Base-by-base conservation (phyloP, 2,113 vertebrate species). In the Pogona vitticeps region DNA sequence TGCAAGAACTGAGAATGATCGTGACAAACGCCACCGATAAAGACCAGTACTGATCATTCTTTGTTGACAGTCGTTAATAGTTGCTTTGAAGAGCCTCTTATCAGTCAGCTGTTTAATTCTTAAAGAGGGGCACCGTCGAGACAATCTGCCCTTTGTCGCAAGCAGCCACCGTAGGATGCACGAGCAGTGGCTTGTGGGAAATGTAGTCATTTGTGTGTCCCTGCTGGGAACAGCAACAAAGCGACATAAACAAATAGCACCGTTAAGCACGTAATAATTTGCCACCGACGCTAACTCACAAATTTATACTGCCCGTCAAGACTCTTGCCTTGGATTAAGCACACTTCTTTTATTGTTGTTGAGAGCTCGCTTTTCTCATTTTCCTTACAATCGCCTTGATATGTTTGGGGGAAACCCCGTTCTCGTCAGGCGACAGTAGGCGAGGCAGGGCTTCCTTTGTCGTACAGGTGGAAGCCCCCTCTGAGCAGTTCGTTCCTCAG, bases 181-280 rank as follows among this genome's bases (percentile, higher is more conserved):
- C 8, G 28, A 71, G 79, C 65, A 38, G 42, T 72, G 78, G 1
- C 36, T 82, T 40, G 31, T 89, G 88, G 88, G 79, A 72, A 82
- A 78, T 72, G 88, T 86, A 89, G 88, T 89, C 56, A 6, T 36
- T n/a, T n/a, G n/a, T n/a, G n/a, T n/a, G n/a, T n/a, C n/a, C 3
- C 26, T 8, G 8, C 65, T 10, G 46, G 71, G 5, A 33, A 31
- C 20, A 36, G 36, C 36, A 26, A n/a, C 20, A 36, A 63, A 9
- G 1, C 33, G 13, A 33, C 21, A 26, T 5, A 20, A 33, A 63
- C 18, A 71, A n/a, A 23, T 15, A 10, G 46, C 5, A 52, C 46
- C 10, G 46, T 52, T 52, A 52, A 52, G 46, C 46, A 52, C 10
- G 46, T 52, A 52, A 52, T 52, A 52, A 52, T 52, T n/a, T 52